Conservation (phyloP, 2,888 invertebrate species). For the Nebria salina region DNA sequence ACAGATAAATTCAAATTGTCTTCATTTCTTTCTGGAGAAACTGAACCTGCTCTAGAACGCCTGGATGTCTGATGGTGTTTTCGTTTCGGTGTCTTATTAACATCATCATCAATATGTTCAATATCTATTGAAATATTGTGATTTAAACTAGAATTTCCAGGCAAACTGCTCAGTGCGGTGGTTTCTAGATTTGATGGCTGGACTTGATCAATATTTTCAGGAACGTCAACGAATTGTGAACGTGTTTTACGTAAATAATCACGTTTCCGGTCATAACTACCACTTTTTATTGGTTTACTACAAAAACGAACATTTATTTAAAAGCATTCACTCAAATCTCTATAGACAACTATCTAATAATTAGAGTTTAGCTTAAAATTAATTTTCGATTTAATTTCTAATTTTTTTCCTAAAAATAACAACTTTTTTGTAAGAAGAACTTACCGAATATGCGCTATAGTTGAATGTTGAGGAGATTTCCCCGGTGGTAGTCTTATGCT, state of each 20-base stretch:
- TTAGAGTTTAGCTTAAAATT: too few relatives aligned
- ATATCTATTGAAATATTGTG: background rate
- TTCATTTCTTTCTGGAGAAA: slow-evolving; percentile 40
- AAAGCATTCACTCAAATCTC: too few relatives aligned
- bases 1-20: slow-evolving; percentile 43
- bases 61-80: slow-evolving; percentile 21
- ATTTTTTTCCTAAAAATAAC: background rate
- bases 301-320: background rate
- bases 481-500: slow-evolving; percentile 49
- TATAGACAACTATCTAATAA: background rate
- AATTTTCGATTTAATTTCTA: too few relatives aligned
- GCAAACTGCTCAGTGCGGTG: slow-evolving; percentile 51
- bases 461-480: slow-evolving; percentile 35
- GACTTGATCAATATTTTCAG: slow-evolving; percentile 21
- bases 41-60: slow-evolving; percentile 40
- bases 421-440: background rate
- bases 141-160: slow-evolving; percentile 48
- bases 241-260: slow-evolving; percentile 24
- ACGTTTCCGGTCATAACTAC: slow-evolving; percentile 19
- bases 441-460: slow-evolving; percentile 41
- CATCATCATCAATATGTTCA: slow-evolving; percentile 18
- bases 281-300: slow-evolving; percentile 33
- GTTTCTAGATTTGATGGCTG: slow-evolving; percentile 41
- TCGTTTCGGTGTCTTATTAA: slow-evolving; percentile 35
- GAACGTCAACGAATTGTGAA: slow-evolving; percentile 6